These are phyloP conservation scores for Bubo bubo DNA, from an alignment of 2,113 vertebrate species.

Conservation along the genomic window DNA sequence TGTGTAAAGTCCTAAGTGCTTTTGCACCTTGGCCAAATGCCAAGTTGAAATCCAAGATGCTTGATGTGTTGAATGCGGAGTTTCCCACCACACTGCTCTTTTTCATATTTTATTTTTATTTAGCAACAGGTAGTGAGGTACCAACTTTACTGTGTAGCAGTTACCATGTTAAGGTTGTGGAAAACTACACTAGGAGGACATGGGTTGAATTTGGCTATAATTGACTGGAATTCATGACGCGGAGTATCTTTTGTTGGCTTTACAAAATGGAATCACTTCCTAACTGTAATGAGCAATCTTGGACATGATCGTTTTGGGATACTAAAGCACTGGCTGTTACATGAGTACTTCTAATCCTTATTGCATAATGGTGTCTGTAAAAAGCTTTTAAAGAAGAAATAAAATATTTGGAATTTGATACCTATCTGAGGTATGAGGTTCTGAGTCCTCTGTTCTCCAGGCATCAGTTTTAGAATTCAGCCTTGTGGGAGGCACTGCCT, in stretches of 20 bases:
- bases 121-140: not conserved
- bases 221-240: conserved; percentile 32
- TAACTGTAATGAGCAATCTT: not conserved
- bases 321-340: not conserved
- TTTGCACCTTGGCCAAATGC: not conserved
- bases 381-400: conserved; percentile 9
- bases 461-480: not conserved
- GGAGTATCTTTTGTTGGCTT: conserved; percentile 29
- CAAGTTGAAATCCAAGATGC: not conserved
- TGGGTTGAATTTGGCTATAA: not conserved
- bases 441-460: not conserved
- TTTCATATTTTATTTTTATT: conserved; percentile 15
- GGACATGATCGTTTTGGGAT: not conserved
- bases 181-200: conserved; percentile 23
- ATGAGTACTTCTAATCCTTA: not conserved
- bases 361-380: not conserved
- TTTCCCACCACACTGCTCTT: conserved; percentile 29
- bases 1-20: not conserved
- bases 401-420: conserved; percentile 25
- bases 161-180: not conserved
- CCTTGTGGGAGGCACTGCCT: not conserved
- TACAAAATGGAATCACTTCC: conserved; percentile 46
- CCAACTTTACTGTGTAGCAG: not conserved
- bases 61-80: not conserved
- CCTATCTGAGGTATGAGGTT: not conserved